Evolutionary conservation across 1,140 invertebrate genomes (phyloP), one percentile per base, ranked within the genome.

Genomic region (Antheraea pernyi): DNA sequence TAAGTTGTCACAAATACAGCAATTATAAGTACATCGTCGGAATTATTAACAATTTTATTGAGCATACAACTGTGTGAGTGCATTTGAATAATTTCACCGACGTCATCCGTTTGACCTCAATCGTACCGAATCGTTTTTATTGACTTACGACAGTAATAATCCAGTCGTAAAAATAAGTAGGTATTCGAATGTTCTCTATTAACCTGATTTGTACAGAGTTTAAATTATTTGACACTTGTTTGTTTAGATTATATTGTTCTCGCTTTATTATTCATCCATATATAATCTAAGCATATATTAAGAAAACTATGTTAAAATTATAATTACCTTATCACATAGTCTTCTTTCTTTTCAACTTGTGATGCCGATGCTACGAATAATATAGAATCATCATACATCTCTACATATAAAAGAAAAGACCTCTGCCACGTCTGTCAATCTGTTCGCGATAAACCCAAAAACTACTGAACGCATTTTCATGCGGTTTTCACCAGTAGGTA

Each of bases 191-290:
- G 36, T 53, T 63, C 65, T 59, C 39, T 59, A 68, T 39, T 67
- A 48, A 65, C 36, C 60, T 65, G 53, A 70, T 60, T 70, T 65
- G 69, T 63, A 42, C 18, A 64, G 71, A 42, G 71, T 73, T 73
- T 67, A 73, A 61, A 66, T 46, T 53, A 30, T n/a, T 73, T 73
- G 71, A 72, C 71, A 62, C 67, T 13, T 60, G 58, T 18, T 59
- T 59, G 8, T 9, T 59, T n/a, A n/a, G n/a, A 8, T 59, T 59
- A n/a, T 19, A 59, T 59, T 59, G 0, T 59, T n/a, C 11, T 19
- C 4, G n/a, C 19, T 19, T 59, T 59, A 18, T 59, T 59, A 59
- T 59, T 59, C 22, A 30, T 4, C 4, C 22, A 30, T 30, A 30
- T 30, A 30, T 30, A 30, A 30, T 30, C 22, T 30, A 30, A 30